Base-by-base conservation (phyloP, 1,140 invertebrate genomes). In the Drosophila subobscura region DNA sequence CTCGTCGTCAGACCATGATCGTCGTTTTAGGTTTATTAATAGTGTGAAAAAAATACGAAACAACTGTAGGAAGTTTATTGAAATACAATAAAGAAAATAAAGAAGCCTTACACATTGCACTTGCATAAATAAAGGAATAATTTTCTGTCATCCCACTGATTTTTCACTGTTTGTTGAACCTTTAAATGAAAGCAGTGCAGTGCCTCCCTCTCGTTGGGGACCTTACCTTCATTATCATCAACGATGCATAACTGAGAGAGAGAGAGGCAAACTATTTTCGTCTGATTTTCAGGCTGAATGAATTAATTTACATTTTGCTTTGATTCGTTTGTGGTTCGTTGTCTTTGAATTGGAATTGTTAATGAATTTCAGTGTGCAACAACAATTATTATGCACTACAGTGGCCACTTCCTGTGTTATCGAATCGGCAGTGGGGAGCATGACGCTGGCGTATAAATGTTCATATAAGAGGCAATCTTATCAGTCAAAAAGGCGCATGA, bases 201-300 rank as follows among this genome's bases (percentile, higher is more conserved):
- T 55, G 45, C 49, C 42, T 49, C 16, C 49, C 42, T 49, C 16
- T 29, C 4, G 5, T 40, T 40, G 45, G 53, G 45, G 16, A 40
- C 54, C 37, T 45, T 45, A 22, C n/a, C 6, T 33, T 46, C 10
- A 41, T 63, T 53, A 63, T 61, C 59, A 57, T 83, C 55, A 77
- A 77, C 77, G 61, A 68, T 64, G 78, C 79, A 84, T 67, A 79
- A 72, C 75, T 37, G 33, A 37, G 2, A 37, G 33, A 37, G 56
- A 23, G 46, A 37, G 46, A 57, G 46, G 73, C 79, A 81, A 25
- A 44, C 29, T 8, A 64, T 77, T 74, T 72, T 33, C 23, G 49
- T 29, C 23, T 22, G 63, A 61, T 60, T 66, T 65, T 56, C 27
- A 46, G 58, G 8, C 20, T 73, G 70, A 74, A 83, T 81, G 71